These are phyloP conservation scores for Papilio helenus DNA, from an alignment of 1,140 invertebrate species.

Conservation along the genomic window DNA sequence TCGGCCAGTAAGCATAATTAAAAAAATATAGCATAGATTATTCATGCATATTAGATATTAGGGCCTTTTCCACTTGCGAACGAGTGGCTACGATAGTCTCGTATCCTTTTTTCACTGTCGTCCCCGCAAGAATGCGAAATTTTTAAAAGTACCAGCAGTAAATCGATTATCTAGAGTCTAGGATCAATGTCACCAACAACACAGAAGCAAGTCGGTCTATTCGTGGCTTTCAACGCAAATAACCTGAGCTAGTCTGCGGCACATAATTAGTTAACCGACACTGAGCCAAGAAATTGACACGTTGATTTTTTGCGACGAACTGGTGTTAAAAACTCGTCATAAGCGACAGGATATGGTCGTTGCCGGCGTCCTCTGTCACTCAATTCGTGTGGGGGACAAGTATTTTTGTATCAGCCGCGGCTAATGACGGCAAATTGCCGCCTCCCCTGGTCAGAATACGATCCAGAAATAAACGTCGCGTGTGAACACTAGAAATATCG, in stretches of 20 bases:
- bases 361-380: constrained; percentile 56
- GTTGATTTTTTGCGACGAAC: constrained; percentile 12
- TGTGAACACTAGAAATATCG: constrained; percentile 42
- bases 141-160: not conserved
- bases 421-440: constrained; percentile 71
- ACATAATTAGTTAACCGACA: not conserved
- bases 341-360: constrained; percentile 59
- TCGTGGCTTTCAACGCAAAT: not conserved
- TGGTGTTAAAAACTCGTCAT: constrained; percentile 39
- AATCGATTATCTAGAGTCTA: too few species aligned
- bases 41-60: too few species aligned
- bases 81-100: not conserved
- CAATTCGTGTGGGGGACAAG: constrained; percentile 66
- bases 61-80: too few species aligned
- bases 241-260: not conserved
- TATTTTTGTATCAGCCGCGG: constrained; percentile 61
- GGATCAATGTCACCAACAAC: too few species aligned
- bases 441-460: constrained; percentile 60
- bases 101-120: not conserved
- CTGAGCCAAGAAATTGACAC: constrained; percentile 25
- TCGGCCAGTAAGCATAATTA: too few species aligned
- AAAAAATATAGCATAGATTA: not conserved
- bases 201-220: not conserved
- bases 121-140: not conserved
- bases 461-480: constrained; percentile 54